Base-by-base conservation (phyloP, 2,888 invertebrate genomes). In the Halocaridina rubra region DNA sequence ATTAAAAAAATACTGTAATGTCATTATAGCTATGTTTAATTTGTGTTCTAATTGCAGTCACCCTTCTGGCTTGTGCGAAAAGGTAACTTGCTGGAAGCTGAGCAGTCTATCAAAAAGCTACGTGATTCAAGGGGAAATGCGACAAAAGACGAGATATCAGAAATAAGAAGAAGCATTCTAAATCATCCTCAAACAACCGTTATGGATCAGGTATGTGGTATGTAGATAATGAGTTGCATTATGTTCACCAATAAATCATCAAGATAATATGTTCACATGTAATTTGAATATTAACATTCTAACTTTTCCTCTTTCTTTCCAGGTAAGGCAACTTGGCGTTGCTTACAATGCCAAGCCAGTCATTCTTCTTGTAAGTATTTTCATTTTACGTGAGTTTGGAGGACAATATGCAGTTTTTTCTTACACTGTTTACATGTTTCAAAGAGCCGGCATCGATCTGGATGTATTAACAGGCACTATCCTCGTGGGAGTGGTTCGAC, bases 401-500 rank as follows among this genome's bases (percentile, higher is more conserved):
- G 84, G 84, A 2, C 84, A 79, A 53, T 72, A 53, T 16, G 84
- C 80, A 24, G 61, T 84, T 33, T 77, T 79, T 33, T 53, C 61
- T n/a, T 84, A 84, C 29, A 74, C 84, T 5, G 19, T 75, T 3
- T 84, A 79, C 57, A 39, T 84, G 61, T 84, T 84, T 67, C 53
- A 29, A 16, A 16, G 22, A 19, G 79, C 77, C 8, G 79, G 80
- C 10, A 57, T 79, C 1, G 64, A 87, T 39, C 24, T 80, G 16
- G 89, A 90, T 10, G 90, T 90, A 27, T 90, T 90, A 32, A 84
- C 90, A 5, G 89, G 91, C 78, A 91, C 91, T 0, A 89, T 89
- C 4, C 90, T 91, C 3, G 90, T 91, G 85, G 91, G 91, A 8
- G 87, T 90, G 3, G 90, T 89, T 27, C 91, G 29, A 61, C 81